A percentile compares a stretch with the other conserved stretches of the same genome.
Conservation (phyloP, 2,888 invertebrate species). For the Holacanthella duospinosa region DNA sequence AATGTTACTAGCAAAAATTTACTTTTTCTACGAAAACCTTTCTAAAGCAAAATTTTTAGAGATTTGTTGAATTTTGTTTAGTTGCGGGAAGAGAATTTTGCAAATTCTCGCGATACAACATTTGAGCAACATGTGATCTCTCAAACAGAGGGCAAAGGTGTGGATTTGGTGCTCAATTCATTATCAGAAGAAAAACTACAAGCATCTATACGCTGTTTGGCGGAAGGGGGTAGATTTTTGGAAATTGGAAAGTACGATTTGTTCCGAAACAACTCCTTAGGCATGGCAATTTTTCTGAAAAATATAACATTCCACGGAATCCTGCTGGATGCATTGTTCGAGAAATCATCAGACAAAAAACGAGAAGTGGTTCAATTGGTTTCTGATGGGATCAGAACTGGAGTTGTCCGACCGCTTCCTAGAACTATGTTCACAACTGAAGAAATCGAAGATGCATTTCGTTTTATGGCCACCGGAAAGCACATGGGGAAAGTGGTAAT, state of each 20-base stretch:
- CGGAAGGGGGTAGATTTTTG: slow-evolving; percentile 72
- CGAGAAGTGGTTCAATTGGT: slow-evolving; percentile 63
- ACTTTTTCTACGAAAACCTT: background rate
- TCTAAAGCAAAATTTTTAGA: slow-evolving; percentile 38
- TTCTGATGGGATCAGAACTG: slow-evolving; percentile 68
- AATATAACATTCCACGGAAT: slow-evolving; percentile 98
- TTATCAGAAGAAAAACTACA: slow-evolving; percentile 52
- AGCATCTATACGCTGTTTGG: slow-evolving; percentile 48
- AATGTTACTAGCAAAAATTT: slow-evolving; percentile 41
- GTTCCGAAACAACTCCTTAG: slow-evolving; percentile 71
- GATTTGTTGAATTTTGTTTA: slow-evolving; percentile 54
- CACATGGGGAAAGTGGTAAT: slow-evolving; percentile 89
- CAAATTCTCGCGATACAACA: slow-evolving; percentile 52
- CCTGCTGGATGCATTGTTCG: slow-evolving; percentile 78
- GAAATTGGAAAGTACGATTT: slow-evolving; percentile 97
- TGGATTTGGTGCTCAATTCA: slow-evolving; percentile 83
- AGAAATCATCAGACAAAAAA: slow-evolving; percentile 44
- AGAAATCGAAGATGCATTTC: slow-evolving; percentile 83
- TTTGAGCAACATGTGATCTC: slow-evolving; percentile 48
- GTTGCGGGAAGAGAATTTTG: slow-evolving; percentile 56
- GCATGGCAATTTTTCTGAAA: slow-evolving; percentile 88
- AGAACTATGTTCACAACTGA: slow-evolving; percentile 70
- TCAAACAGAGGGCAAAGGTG: slow-evolving; percentile 70
- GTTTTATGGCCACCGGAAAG: slow-evolving; percentile 85
- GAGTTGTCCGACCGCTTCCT: slow-evolving; percentile 79